Conservation (phyloP, 2,888 invertebrate species). For the Horisme vitalbata region DNA sequence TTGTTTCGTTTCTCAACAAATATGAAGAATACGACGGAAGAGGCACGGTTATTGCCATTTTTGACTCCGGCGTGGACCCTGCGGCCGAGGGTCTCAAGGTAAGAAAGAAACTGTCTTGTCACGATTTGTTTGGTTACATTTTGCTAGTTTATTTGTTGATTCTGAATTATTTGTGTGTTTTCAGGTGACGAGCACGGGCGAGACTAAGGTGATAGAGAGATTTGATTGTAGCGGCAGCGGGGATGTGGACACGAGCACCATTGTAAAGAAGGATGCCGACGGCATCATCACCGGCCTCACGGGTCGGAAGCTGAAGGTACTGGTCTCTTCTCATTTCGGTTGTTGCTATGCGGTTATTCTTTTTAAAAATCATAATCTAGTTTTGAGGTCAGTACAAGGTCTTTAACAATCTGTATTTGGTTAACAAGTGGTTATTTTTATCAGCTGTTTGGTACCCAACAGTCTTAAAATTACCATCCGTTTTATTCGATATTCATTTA, state of each 20-base stretch:
- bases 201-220: constrained; percentile 96
- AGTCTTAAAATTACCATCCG: too few species aligned
- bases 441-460: constrained; percentile 10
- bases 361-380: constrained; percentile 10
- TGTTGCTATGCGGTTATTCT: constrained; percentile 10
- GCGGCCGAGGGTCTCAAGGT: constrained; percentile 97
- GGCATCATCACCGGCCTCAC: constrained; percentile 92
- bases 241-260: constrained; percentile 94
- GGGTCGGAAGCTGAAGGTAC: constrained; percentile 95
- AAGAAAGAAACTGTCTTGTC: constrained; percentile 76
- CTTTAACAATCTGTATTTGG: constrained; percentile 4
- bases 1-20: constrained; percentile 92
- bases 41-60: constrained; percentile 95
- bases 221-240: constrained; percentile 98
- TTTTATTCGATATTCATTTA: too few species aligned
- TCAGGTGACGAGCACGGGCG: constrained; percentile 93
- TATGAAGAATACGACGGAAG: constrained; percentile 96
- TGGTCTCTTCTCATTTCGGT: too few species aligned
- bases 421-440: constrained; percentile 9
- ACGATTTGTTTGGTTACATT: constrained; percentile 64
- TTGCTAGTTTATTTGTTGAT: constrained; percentile 38
- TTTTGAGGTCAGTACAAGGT: constrained; percentile 21
- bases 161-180: constrained; percentile 35
- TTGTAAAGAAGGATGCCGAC: constrained; percentile 79
- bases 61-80: constrained; percentile 99